These are phyloP conservation scores for Sterna hirundo DNA, from an alignment of 2,113 vertebrate species.

Conservation along the genomic window DNA sequence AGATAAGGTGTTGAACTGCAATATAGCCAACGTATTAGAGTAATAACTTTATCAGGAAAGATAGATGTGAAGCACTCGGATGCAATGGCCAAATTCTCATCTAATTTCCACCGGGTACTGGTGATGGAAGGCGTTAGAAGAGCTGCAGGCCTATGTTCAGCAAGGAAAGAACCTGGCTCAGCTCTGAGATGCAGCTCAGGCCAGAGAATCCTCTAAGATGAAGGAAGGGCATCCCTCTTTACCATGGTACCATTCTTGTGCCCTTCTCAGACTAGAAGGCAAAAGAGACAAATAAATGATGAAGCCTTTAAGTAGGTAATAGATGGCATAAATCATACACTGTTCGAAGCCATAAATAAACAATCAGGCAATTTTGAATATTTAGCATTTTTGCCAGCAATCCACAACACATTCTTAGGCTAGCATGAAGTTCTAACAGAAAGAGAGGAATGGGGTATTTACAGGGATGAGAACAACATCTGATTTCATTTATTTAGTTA, in stretches of 20 bases:
- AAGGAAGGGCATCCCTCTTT: not conserved
- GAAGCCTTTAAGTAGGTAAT: not conserved
- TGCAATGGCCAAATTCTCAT: not conserved
- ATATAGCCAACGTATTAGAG: not conserved
- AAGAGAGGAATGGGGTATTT: not conserved
- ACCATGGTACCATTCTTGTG: not conserved
- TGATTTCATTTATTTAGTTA: not conserved
- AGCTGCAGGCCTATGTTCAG: not conserved
- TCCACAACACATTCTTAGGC: not conserved
- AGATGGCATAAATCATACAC: constrained; percentile 11
- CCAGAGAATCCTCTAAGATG: not conserved
- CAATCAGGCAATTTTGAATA: not conserved
- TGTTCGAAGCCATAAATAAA: not conserved
- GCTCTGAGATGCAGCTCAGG: not conserved
- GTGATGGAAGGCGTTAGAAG: not conserved
- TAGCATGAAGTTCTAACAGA: not conserved
- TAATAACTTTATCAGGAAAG: not conserved
- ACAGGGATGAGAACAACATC: not conserved
- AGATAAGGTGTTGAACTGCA: not conserved
- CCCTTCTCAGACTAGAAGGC: not conserved
- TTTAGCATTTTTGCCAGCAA: not conserved
- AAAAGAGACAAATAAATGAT: not conserved
- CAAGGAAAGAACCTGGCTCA: not conserved
- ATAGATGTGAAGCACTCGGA: not conserved
- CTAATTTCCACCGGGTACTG: not conserved